A percentile compares a stretch with the other conserved stretches of the same genome.
Evolutionary conservation across 1,140 invertebrate species (phyloP).

Genomic region (Drosophila repletoides): DNA sequence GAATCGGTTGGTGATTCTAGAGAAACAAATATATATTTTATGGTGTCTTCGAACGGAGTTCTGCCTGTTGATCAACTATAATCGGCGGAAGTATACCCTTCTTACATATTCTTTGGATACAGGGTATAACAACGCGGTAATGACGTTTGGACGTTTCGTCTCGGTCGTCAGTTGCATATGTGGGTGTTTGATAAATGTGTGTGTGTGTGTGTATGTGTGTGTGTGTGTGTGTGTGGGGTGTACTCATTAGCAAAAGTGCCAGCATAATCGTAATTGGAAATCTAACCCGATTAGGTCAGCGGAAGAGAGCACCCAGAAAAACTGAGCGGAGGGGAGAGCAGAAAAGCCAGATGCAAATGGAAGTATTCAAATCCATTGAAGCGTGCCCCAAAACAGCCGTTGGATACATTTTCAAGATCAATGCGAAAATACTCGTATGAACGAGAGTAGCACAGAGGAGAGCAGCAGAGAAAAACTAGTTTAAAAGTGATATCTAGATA

Average conservation of each 20-base stretch:
- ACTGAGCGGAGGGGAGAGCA: background rate
- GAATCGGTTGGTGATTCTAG: too few species aligned
- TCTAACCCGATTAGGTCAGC: constrained; percentile 67
- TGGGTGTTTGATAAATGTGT: constrained; percentile 3
- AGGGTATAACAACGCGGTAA: constrained; percentile 26
- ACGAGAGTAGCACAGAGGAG: too few species aligned
- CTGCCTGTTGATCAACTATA: too few species aligned
- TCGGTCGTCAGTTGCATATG: constrained; percentile 17
- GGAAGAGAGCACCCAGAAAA: background rate
- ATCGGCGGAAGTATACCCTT: background rate
- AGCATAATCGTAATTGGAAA: constrained; percentile 71
- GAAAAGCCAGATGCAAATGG: background rate
- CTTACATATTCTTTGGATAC: background rate
- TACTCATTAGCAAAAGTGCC: constrained; percentile 67
- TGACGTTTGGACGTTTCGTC: constrained; percentile 32
- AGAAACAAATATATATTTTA: background rate
- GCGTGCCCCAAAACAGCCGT: constrained; percentile 48
- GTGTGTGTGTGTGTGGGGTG: constrained; percentile 18
- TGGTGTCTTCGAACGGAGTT: too few species aligned
- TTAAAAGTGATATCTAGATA: background rate
- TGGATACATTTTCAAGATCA: constrained; percentile 68
- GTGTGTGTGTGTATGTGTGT: constrained; percentile 3
- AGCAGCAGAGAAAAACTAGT: too few species aligned
- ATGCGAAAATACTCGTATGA: too few species aligned
- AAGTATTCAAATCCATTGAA: constrained; percentile 39